phyloP scores from a whole-genome alignment of 1,140 invertebrate species.

The Bombus consobrinus region DNA sequence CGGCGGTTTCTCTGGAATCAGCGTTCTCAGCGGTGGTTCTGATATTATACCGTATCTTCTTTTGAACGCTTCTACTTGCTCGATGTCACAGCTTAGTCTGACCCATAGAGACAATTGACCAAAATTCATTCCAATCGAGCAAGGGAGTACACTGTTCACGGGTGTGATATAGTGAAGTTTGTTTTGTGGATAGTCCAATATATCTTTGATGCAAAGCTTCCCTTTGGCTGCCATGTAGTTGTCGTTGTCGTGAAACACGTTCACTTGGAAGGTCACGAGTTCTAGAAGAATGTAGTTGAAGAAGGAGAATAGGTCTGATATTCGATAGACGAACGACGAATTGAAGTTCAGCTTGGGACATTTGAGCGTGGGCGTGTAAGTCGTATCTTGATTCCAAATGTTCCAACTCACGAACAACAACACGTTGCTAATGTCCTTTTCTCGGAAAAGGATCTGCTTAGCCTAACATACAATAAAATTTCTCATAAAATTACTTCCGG shows the following conservation, averaged over 20 bases:
- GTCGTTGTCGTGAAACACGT: slow-evolving; percentile 59
- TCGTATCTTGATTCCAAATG: slow-evolving; percentile 69
- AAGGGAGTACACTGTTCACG: slow-evolving; percentile 61
- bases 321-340: slow-evolving; percentile 71
- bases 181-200: slow-evolving; percentile 77
- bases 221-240: slow-evolving; percentile 64
- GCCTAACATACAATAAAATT: slow-evolving; percentile 53
- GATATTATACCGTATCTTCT: slow-evolving; percentile 30
- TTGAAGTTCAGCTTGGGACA: slow-evolving; percentile 75
- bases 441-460: slow-evolving; percentile 61
- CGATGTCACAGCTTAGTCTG: slow-evolving; percentile 71
- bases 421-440: slow-evolving; percentile 58
- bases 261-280: slow-evolving; percentile 68
- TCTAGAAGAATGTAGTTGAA: slow-evolving; percentile 67
- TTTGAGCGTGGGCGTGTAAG: slow-evolving; percentile 59
- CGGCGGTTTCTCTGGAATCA: neutral
- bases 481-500: neutral
- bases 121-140: slow-evolving; percentile 58
- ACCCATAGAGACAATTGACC: slow-evolving; percentile 77
- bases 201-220: slow-evolving; percentile 72
- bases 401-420: slow-evolving; percentile 72
- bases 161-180: slow-evolving; percentile 74
- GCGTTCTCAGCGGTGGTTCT: neutral
- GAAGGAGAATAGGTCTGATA: slow-evolving; percentile 69
- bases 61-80: slow-evolving; percentile 69